These are phyloP conservation scores for Phymanthus crucifer DNA, from an alignment of 92 coral and sea anemone genomes.

Conservation along the genomic window DNA sequence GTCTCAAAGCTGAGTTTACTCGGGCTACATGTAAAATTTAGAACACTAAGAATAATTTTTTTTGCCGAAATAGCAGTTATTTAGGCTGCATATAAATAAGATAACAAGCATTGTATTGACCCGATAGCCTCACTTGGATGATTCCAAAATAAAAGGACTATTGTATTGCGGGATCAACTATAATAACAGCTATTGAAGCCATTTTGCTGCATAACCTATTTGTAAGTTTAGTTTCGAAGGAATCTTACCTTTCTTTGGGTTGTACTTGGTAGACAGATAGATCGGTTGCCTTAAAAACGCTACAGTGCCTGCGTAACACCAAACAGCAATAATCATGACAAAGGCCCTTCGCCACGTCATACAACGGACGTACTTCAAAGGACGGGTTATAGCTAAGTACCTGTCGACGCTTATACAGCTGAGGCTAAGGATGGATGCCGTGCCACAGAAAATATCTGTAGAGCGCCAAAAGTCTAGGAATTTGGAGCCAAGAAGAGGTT, in stretches of 20 bases:
- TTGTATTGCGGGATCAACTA: too few relatives aligned
- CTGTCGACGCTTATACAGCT: conserved; percentile 82
- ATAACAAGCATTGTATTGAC: too few relatives aligned
- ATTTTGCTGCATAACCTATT: too few relatives aligned
- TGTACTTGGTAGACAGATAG: conserved; percentile 30
- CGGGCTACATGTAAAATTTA: too few relatives aligned
- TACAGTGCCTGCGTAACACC: conserved; percentile 71
- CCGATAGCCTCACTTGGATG: too few relatives aligned
- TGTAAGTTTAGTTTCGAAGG: neutral
- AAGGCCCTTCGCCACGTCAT: conserved; percentile 60
- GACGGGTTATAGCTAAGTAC: conserved; percentile 75
- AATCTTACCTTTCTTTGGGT: conserved; percentile 35
- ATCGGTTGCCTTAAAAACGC: conserved; percentile 55
- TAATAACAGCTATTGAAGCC: too few relatives aligned
- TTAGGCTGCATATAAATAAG: too few relatives aligned
- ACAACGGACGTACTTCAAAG: conserved; percentile 57
- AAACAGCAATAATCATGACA: conserved; percentile 54
- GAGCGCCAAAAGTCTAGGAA: conserved; percentile 66
- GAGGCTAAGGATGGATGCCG: conserved; percentile 84
- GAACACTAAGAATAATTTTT: too few relatives aligned
- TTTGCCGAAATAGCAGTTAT: too few relatives aligned
- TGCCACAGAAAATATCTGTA: conserved; percentile 79
- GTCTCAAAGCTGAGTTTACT: too few relatives aligned
- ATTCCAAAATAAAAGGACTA: too few relatives aligned
- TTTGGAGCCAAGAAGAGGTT: conserved; percentile 39